Conservation (phyloP, 2,797 vertebrate species). For the Peromyscus nudipes region DNA sequence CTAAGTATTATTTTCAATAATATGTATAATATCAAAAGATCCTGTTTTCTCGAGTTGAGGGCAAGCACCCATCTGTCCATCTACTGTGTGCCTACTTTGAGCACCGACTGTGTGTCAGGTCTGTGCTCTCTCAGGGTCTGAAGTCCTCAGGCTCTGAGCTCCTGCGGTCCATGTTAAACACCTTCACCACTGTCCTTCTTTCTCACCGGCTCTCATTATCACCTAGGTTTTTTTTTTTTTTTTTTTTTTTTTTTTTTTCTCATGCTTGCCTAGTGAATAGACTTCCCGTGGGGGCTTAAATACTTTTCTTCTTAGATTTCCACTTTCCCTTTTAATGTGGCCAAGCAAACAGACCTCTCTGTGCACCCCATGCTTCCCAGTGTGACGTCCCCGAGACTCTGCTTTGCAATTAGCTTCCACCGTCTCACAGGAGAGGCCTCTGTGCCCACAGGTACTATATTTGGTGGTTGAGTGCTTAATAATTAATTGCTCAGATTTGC, state of each 20-base stretch:
- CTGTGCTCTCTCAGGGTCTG: neutral
- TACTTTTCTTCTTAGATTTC: constrained; percentile 56
- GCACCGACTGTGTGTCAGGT: neutral
- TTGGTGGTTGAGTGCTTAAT: constrained; percentile 69
- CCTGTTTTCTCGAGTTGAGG: neutral
- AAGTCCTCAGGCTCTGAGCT: neutral
- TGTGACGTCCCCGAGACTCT: constrained; percentile 30
- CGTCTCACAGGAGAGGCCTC: constrained; percentile 55
- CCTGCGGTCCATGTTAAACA: neutral
- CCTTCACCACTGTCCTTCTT: neutral
- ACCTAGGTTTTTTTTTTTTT: neutral
- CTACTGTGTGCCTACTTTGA: neutral
- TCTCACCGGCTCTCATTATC: constrained; percentile 37
- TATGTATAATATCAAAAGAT: neutral
- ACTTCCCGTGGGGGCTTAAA: constrained; percentile 60
- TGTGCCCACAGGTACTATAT: constrained; percentile 66
- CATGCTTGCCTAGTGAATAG: constrained; percentile 31
- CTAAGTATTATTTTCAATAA: constrained; percentile 1
- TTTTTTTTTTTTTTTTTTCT: rapidly evolving
- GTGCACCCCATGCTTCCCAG: neutral
- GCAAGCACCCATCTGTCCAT: neutral
- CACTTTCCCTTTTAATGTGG: constrained; percentile 68
- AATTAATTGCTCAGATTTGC: constrained; percentile 72
- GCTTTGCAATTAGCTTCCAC: constrained; percentile 55
- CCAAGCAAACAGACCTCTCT: neutral